These are phyloP conservation scores for Drosophila tsacasi DNA, from an alignment of 1,140 invertebrate species.

Conservation along the genomic window DNA sequence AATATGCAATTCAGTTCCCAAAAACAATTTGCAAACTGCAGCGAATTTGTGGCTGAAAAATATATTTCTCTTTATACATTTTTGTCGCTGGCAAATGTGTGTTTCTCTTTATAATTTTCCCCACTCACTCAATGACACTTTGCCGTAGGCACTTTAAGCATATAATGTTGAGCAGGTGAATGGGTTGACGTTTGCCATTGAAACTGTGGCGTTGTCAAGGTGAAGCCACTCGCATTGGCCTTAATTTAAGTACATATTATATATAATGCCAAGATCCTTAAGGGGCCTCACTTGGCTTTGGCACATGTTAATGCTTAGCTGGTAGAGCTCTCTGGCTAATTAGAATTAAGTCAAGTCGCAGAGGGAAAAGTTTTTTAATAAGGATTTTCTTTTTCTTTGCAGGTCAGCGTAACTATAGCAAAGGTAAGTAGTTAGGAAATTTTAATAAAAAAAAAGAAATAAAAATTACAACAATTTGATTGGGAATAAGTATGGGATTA, in stretches of 20 bases:
- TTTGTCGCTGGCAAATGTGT: constrained; percentile 48
- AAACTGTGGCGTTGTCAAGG: constrained; percentile 55
- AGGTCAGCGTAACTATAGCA: constrained; percentile 54
- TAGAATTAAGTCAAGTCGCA: constrained; percentile 20
- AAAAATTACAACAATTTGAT: neutral
- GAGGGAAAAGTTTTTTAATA: constrained; percentile 44
- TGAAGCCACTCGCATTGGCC: constrained; percentile 19
- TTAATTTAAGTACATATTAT: constrained; percentile 28
- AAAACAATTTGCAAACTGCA: neutral
- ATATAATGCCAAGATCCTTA: constrained; percentile 10
- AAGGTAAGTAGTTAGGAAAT: constrained; percentile 56
- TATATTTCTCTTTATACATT: constrained; percentile 11
- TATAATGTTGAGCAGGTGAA: constrained; percentile 36
- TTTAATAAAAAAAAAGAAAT: neutral
- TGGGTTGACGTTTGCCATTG: constrained; percentile 58
- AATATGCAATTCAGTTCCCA: neutral
- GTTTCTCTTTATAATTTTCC: constrained; percentile 48
- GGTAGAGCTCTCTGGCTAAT: constrained; percentile 19
- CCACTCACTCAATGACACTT: constrained; percentile 39
- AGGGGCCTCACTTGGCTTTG: constrained; percentile 7
- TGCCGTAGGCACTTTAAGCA: constrained; percentile 50
- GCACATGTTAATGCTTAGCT: neutral
- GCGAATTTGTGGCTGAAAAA: constrained; percentile 34
- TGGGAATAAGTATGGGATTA: neutral
- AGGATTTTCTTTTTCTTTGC: constrained; percentile 47